Percentiles rank a stretch among this genome's conserved stretches.
Evolutionary conservation across 2,113 vertebrate genomes (phyloP).

Genomic region (Orientallactaga bullata): DNA sequence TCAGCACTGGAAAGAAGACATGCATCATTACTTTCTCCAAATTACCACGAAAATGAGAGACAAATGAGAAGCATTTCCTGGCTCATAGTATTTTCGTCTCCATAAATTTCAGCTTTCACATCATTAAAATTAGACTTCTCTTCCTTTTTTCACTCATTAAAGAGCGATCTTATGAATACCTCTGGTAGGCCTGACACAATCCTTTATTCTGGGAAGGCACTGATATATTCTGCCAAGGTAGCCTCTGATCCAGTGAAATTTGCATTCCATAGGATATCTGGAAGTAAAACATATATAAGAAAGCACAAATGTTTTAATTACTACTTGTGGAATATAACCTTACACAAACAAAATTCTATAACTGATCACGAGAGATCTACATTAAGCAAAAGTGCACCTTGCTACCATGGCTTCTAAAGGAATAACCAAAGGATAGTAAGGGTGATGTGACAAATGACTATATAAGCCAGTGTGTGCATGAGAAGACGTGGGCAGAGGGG

Average conservation of each 20-base stretch:
- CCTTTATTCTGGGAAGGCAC: not conserved
- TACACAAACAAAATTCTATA: not conserved
- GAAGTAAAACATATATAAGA: not conserved
- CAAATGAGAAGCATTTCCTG: not conserved
- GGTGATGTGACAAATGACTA: not conserved
- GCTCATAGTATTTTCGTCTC: not conserved
- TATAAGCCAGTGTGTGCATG: fast-evolving
- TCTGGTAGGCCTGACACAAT: not conserved
- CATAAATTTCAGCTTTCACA: not conserved
- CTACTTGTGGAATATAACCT: not conserved
- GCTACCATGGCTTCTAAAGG: no score
- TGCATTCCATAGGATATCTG: not conserved
- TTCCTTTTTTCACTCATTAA: not conserved
- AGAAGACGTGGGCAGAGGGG: not conserved
- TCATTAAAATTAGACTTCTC: not conserved
- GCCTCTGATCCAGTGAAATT: not conserved
- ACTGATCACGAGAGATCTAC: not conserved
- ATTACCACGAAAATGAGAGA: not conserved
- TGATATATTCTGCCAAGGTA: not conserved
- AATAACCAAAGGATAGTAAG: not conserved
- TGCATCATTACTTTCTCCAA: not conserved
- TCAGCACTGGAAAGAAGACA: not conserved
- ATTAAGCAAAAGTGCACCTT: not conserved
- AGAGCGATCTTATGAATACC: not conserved
- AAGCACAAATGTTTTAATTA: not conserved